Base-by-base conservation (phyloP, 2,888 invertebrate species). In the Erynnis tages region DNA sequence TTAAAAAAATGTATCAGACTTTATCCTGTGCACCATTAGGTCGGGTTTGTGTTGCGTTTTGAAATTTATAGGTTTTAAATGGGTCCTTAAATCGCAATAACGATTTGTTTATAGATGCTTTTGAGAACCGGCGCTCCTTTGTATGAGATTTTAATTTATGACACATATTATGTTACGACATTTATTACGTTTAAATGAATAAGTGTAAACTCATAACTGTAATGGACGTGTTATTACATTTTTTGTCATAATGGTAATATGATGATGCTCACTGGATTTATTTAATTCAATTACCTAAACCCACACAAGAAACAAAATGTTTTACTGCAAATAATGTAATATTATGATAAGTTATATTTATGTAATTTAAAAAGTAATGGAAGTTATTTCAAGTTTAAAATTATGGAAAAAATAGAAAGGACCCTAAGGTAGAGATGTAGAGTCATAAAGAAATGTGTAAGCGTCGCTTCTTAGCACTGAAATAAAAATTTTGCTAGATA, bases 11-110 rank as follows among this genome's bases (percentile, higher is more conserved):
- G 41, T 34, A 41, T 50, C 34, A 41, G 50, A 50, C 50, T 50
- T 43, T 50, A 50, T 34, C 19, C 4, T 21, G 17, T 43, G 10
- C 27, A 43, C 25, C 34, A 27, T 50, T 50, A 50, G 50, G 72
- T 64, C 58, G 50, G 27, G 53, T 66, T 69, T 73, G 4, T 53
- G 6, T 41, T 70, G 65, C 41, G 21, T 27, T 57, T 32, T 46
- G n/a, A 62, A 68, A 71, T 85, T 87, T 86, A 87, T 90, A 76
- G 82, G 74, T 84, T 88, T 88, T 86, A 83, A 87, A 89, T 87
- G 82, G 82, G 79, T 84, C 81, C 82, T 88, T 88, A 88, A 88
- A 90, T 87, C 68, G 88, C 86, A 86, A 88, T 89, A 90, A 89
- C 80, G 79, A 88, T 88, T 87, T 89, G 86, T 89, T 89, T 85